Conservation (phyloP, 2,888 invertebrate genomes). For the Elmis aenea region DNA sequence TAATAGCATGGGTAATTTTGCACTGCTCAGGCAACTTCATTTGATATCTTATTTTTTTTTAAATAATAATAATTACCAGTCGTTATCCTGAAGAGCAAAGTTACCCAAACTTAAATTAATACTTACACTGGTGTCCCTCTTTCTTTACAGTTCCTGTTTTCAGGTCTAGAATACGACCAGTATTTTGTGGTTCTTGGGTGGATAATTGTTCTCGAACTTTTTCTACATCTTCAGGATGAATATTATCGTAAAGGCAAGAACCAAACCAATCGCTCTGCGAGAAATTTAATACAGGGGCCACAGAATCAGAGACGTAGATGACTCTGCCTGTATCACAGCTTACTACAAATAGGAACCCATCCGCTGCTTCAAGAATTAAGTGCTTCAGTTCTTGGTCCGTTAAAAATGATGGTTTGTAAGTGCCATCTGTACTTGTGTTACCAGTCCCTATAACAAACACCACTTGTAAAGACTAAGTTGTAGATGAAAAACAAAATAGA, state of each 20-base stretch:
- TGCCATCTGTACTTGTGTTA: constrained; percentile 93
- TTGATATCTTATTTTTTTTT: no score
- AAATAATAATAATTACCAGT: no score
- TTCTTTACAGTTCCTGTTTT: constrained; percentile 99
- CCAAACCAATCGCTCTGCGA: constrained; percentile 98
- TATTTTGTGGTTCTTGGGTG: constrained; percentile 93
- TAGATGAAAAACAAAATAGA: no score
- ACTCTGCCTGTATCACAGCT: constrained; percentile 96
- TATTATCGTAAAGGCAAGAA: constrained; percentile 89
- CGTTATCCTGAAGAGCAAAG: no score
- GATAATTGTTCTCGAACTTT: constrained; percentile 96
- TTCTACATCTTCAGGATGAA: constrained; percentile 97
- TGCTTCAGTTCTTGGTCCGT: constrained; percentile 99
- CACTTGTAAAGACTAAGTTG: no score
- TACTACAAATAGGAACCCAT: constrained; percentile 95
- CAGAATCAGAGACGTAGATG: constrained; percentile 97
- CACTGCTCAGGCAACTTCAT: no score
- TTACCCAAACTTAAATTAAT: background rate
- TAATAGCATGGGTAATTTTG: no score
- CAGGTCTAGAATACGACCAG: constrained; percentile 91
- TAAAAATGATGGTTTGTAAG: constrained; percentile 97
- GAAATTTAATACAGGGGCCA: constrained; percentile 95
- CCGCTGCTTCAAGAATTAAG: constrained; percentile 97
- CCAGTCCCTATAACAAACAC: constrained; percentile 70
- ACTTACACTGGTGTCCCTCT: constrained; percentile 95